Evolutionary conservation across 2,113 vertebrate species (phyloP).

Genomic region (Brienomyrus brachyistius): DNA sequence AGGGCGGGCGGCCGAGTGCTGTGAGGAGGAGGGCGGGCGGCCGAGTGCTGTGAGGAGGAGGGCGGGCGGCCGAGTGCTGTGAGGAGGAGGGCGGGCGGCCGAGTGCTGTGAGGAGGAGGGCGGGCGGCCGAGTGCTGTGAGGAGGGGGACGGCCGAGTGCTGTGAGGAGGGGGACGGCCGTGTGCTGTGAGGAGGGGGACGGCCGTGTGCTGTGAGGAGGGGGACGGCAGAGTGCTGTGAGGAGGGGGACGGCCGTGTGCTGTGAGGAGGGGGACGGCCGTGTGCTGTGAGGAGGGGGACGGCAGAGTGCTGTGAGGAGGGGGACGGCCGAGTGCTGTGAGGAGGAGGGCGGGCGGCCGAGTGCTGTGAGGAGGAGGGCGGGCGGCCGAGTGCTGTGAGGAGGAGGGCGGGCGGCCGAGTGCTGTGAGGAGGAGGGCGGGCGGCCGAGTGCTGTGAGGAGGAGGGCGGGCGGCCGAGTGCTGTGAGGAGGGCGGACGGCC

Average conservation of each 20-base stretch:
- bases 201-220: background rate
- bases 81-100: background rate
- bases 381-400: background rate
- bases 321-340: background rate
- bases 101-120: background rate
- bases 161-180: no score
- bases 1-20: no score
- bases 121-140: background rate
- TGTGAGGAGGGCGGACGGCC: no score
- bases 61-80: background rate
- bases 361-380: background rate
- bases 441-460: background rate
- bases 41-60: background rate
- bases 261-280: background rate
- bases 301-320: background rate
- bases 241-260: background rate
- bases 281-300: background rate
- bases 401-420: background rate
- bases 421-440: background rate
- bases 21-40: no score
- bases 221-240: background rate
- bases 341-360: background rate
- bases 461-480: background rate
- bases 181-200: conserved; percentile 1
- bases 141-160: no score